Conservation (phyloP, 2,797 vertebrate genomes). For the Gastrophryne carolinensis region DNA sequence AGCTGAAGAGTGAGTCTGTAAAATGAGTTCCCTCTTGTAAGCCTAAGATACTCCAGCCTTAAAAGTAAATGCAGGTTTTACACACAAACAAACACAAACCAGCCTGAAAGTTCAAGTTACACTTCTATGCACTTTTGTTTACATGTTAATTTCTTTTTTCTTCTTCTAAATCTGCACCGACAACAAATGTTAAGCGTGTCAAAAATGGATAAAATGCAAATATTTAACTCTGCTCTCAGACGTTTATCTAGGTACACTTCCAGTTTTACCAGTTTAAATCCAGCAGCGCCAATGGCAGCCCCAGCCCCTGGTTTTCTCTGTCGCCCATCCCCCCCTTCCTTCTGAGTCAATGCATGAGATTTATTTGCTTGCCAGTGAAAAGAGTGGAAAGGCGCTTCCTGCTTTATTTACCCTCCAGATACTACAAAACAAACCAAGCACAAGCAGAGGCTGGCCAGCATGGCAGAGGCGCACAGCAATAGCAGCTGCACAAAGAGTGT, state of each 20-base stretch:
- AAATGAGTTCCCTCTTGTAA: too few species aligned
- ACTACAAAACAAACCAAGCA: slow-evolving; percentile 49
- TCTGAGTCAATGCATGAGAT: slow-evolving; percentile 31
- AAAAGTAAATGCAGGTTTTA: too few species aligned
- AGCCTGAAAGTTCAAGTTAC: too few species aligned
- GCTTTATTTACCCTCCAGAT: slow-evolving; percentile 39
- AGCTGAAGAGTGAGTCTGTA: too few species aligned
- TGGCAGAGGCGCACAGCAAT: slow-evolving; percentile 30
- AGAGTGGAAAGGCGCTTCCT: slow-evolving; percentile 19
- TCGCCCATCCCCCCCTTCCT: background rate
- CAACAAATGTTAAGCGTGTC: too few species aligned
- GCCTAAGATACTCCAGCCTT: too few species aligned
- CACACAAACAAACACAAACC: too few species aligned
- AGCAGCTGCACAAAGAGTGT: slow-evolving; percentile 49
- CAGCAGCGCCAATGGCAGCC: background rate
- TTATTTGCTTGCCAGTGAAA: slow-evolving; percentile 38
- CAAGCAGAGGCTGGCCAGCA: slow-evolving; percentile 16
- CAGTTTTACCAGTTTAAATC: slow-evolving; percentile 6
- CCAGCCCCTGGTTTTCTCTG: background rate
- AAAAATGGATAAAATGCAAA: too few species aligned
- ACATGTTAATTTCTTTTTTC: too few species aligned
- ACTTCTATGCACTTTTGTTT: too few species aligned
- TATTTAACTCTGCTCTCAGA: background rate
- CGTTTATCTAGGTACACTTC: too few species aligned
- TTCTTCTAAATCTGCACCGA: too few species aligned